phyloP scores from a whole-genome alignment of 2,888 invertebrate genomes.

The Fabriciana adippe region DNA sequence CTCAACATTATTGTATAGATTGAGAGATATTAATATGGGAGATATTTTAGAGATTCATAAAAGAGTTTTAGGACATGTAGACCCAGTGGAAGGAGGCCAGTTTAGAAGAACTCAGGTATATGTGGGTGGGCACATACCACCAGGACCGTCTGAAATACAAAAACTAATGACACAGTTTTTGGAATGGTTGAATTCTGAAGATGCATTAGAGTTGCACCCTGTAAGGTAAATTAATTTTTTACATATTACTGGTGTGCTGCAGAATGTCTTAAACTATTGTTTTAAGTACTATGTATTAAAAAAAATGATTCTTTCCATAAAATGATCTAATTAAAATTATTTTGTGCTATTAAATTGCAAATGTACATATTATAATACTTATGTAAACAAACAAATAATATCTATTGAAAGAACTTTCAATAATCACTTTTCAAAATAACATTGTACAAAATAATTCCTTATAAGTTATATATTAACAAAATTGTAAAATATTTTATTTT shows the following conservation, averaged over 20 bases:
- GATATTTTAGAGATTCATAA: slow-evolving; percentile 96
- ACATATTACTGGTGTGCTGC: neutral
- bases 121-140: slow-evolving; percentile 97
- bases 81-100: slow-evolving; percentile 94
- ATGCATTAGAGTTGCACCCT: slow-evolving; percentile 92
- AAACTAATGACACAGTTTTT: slow-evolving; percentile 93
- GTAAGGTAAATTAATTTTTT: slow-evolving; percentile 81
- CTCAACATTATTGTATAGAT: slow-evolving; percentile 88
- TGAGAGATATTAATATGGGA: slow-evolving; percentile 89
- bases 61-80: slow-evolving; percentile 96
- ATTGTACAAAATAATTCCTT: too few species aligned
- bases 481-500: too few species aligned
- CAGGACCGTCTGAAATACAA: slow-evolving; percentile 91
- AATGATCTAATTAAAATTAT: too few species aligned
- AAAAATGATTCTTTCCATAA: too few species aligned
- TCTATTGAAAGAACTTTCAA: too few species aligned
- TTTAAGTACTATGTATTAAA: neutral
- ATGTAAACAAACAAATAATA: too few species aligned
- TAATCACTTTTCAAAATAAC: neutral
- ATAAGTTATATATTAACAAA: too few species aligned
- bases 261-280: neutral
- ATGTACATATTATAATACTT: too few species aligned
- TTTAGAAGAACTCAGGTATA: slow-evolving; percentile 95
- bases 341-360: too few species aligned
- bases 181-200: slow-evolving; percentile 96